Evolutionary conservation across 2,888 invertebrate species (phyloP), one percentile per base, ranked within the genome.

Genomic region (Torymus tubicola): DNA sequence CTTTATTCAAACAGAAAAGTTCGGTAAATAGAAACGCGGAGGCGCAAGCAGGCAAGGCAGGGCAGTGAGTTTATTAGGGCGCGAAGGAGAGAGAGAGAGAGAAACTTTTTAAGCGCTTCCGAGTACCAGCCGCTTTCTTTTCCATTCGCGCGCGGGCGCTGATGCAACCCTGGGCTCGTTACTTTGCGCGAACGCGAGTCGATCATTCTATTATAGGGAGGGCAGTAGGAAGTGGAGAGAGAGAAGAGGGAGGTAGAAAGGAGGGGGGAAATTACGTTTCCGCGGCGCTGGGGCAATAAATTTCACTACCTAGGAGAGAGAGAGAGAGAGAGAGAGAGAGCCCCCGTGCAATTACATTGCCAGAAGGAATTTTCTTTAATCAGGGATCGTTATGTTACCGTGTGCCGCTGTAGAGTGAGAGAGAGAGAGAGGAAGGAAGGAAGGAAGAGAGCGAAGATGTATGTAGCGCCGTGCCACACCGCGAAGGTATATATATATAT

Each of bases 1-100:
- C 82, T 81, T 82, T 82, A 82, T 82, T 82, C 82, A 82, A 78
- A 78, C 78, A 78, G 80, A 72, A 61, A 80, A 74, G 75, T 72
- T 72, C 14, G 65, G 82, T 70, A 82, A 82, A 82, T 76, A 81
- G 82, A 78, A 78, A 78, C 67, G 70, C 60, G 11, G 18, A 61
- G 78, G 82, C 76, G 72, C 71, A 8, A 8, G 42, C 42, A 42
- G 42, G 42, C n/a, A n/a, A n/a, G n/a, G n/a, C n/a, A n/a, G n/a
- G n/a, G n/a, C n/a, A n/a, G n/a, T n/a, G 42, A 42, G 42, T 42
- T 42, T 42, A 42, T 42, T 42, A 42, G 42, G 21, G 16, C 21
- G 18, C 52, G 70, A 10, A 60, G 5, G 13, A 55, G 18, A 11
- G 58, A 55, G 13, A 55, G 18, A 11, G 58, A 55, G 53, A 76